phyloP scores from a whole-genome alignment of 2,888 invertebrate genomes.

The Ophonus ardosiacus region DNA sequence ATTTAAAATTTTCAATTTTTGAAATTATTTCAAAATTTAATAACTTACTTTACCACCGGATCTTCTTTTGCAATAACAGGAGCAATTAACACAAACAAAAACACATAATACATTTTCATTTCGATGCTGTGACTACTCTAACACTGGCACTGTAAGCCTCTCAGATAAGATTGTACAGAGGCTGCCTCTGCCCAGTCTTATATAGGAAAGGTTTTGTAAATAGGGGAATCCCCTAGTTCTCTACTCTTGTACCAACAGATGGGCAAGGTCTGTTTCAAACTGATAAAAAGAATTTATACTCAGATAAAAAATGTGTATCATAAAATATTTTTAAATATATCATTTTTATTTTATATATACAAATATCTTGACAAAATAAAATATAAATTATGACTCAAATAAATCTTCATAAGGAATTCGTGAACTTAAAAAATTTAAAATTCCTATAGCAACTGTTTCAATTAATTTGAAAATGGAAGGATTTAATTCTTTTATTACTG shows the following conservation, averaged over 20 bases:
- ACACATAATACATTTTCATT: slow-evolving; percentile 8
- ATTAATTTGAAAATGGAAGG: slow-evolving; percentile 29
- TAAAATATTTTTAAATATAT: neutral
- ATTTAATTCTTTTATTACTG: slow-evolving; percentile 10
- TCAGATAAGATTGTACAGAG: no score
- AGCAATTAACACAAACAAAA: slow-evolving; percentile 6
- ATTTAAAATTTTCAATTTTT: no score
- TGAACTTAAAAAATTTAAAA: slow-evolving; percentile 6
- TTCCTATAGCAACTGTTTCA: neutral
- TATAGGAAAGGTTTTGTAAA: neutral
- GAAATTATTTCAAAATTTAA: neutral
- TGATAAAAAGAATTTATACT: neutral
- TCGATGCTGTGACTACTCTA: neutral
- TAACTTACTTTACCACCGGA: slow-evolving; percentile 44
- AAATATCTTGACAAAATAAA: neutral
- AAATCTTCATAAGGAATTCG: slow-evolving; percentile 37
- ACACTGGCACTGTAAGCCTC: neutral
- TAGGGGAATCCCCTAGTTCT: slow-evolving; percentile 46
- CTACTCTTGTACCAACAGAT: neutral
- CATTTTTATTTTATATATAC: neutral
- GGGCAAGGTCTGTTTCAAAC: neutral
- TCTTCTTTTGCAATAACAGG: slow-evolving; percentile 12
- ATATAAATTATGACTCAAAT: slow-evolving; percentile 11
- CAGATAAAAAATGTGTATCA: neutral
- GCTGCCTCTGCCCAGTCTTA: neutral